These are phyloP conservation scores for Gobius niger DNA, from an alignment of 2,113 vertebrate genomes.

Conservation along the genomic window DNA sequence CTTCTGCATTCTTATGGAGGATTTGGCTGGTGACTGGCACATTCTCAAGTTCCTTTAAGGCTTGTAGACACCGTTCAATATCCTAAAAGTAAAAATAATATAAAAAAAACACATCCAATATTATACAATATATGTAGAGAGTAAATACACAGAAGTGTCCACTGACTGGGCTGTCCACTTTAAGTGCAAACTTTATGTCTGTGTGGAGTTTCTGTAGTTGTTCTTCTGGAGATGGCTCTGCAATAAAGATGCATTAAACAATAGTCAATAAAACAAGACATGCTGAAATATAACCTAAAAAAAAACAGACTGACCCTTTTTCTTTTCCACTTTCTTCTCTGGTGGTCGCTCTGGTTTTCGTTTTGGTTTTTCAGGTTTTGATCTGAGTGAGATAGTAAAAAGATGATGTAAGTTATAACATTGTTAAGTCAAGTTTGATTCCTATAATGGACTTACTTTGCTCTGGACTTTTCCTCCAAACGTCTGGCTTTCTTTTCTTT, in stretches of 20 bases:
- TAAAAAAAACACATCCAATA: neutral
- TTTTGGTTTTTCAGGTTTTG: conserved; percentile 83
- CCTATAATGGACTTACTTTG: conserved; percentile 74
- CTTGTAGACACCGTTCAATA: conserved; percentile 89
- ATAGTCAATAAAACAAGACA: neutral
- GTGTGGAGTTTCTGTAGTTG: conserved; percentile 95
- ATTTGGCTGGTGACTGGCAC: conserved; percentile 95
- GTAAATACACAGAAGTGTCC: neutral
- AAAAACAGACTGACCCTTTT: conserved; percentile 85
- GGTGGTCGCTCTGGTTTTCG: conserved; percentile 81
- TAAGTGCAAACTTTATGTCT: conserved; percentile 95
- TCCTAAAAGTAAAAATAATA: conserved; percentile 74
- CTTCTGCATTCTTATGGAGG: conserved; percentile 93
- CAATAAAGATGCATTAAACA: conserved; percentile 14
- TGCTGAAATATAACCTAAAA: neutral
- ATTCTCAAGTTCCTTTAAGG: conserved; percentile 86
- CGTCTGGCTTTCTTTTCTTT: conserved; percentile 73
- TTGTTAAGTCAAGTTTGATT: conserved; percentile 15
- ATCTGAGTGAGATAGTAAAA: conserved; percentile 71
- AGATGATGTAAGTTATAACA: conserved; percentile 27
- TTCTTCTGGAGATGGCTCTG: conserved; percentile 91
- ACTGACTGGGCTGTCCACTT: conserved; percentile 95
- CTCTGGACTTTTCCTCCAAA: conserved; percentile 83
- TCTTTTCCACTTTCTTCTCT: conserved; percentile 86
- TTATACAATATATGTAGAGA: no score